Percentiles rank a stretch among this genome's conserved stretches.
Conservation (phyloP, 2,113 vertebrate genomes). For the Apteryx mantelli region DNA sequence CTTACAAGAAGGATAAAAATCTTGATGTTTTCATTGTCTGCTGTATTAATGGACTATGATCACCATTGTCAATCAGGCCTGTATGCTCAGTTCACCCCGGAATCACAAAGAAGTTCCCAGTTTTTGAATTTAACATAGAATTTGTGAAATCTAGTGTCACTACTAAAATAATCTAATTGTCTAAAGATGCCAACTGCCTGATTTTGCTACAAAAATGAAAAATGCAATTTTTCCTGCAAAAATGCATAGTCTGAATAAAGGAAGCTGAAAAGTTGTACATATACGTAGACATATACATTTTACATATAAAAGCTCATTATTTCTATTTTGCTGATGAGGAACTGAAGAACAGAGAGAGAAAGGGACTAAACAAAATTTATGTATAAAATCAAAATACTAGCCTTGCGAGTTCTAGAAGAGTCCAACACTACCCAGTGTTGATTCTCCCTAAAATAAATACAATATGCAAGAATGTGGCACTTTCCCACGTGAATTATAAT, state of each 20-base stretch:
- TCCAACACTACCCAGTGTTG: background rate
- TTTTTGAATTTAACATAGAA: background rate
- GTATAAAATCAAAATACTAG: background rate
- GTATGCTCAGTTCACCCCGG: background rate
- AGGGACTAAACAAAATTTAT: background rate
- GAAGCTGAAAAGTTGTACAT: background rate
- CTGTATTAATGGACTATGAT: background rate
- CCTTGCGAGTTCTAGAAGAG: background rate
- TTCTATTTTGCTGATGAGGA: background rate
- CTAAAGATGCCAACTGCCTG: background rate
- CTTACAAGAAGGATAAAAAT: background rate
- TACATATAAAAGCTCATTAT: background rate
- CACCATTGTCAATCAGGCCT: background rate
- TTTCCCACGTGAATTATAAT: background rate
- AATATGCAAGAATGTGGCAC: background rate
- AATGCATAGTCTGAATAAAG: background rate
- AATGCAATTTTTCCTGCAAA: background rate
- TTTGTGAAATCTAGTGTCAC: background rate
- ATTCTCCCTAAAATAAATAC: background rate
- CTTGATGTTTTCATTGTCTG: background rate
- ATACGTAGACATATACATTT: accelerated
- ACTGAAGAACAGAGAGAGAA: background rate
- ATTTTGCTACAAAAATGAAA: background rate
- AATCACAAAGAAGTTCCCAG: background rate
- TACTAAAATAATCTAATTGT: background rate